Percentiles rank a stretch among this genome's conserved stretches.
These are phyloP conservation scores for Nerophis lumbriciformis DNA, from an alignment of 2,113 vertebrate genomes.

Conservation along the genomic window DNA sequence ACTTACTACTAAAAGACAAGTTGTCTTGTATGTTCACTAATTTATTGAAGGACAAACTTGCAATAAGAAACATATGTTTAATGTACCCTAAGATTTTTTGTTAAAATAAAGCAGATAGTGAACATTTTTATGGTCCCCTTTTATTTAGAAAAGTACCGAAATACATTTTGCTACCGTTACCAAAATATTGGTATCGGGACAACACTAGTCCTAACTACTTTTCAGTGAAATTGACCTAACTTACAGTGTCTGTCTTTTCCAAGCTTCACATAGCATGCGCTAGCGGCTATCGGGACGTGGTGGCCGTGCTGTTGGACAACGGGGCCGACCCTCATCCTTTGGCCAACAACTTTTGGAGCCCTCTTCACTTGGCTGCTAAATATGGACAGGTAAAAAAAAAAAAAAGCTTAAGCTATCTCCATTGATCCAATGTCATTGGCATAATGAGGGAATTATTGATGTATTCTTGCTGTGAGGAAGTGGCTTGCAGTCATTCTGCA, in stretches of 20 bases:
- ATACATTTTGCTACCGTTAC: no score
- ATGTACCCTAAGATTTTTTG: no score
- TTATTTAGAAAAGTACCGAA: no score
- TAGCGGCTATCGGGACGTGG: constrained; percentile 86
- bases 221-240: neutral
- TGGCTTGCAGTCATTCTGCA: constrained; percentile 18
- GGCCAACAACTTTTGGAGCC: constrained; percentile 84
- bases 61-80: no score
- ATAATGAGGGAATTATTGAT: constrained; percentile 35
- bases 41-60: no score
- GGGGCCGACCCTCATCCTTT: constrained; percentile 76
- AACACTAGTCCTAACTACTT: neutral
- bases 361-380: constrained; percentile 90
- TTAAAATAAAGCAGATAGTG: no score
- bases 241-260: neutral
- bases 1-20: no score
- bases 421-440: constrained; percentile 17
- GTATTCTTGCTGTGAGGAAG: constrained; percentile 8
- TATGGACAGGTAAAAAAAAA: constrained; percentile 83
- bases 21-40: no score
- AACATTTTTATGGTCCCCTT: no score
- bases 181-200: no score
- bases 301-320: constrained; percentile 75
- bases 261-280: constrained; percentile 90
- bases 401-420: neutral